These are phyloP conservation scores for Drosophila nr. perissopoda DNA, from an alignment of 2,888 invertebrate genomes.

Conservation along the genomic window DNA sequence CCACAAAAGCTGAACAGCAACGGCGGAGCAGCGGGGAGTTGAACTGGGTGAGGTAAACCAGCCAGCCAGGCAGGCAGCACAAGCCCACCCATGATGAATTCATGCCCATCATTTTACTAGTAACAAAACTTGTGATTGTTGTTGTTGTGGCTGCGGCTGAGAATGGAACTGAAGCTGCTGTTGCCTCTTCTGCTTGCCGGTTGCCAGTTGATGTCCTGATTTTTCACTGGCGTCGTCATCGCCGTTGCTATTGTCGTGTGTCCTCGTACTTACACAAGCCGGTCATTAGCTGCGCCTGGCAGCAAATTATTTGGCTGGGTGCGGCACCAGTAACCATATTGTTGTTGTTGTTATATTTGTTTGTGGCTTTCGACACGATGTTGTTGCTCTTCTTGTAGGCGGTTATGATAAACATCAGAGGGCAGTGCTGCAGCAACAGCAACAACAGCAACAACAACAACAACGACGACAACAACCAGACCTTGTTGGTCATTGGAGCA, in stretches of 20 bases:
- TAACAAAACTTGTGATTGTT: constrained; percentile 75
- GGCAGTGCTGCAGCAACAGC: constrained; percentile 43
- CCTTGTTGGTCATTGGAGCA: constrained; percentile 46
- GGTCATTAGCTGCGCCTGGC: constrained; percentile 74
- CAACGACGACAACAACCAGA: neutral
- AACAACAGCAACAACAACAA: constrained; percentile 19
- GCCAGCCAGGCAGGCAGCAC: constrained; percentile 1
- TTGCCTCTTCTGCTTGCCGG: constrained; percentile 4
- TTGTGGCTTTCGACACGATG: constrained; percentile 6
- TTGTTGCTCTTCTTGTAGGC: constrained; percentile 56
- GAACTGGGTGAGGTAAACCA: constrained; percentile 2
- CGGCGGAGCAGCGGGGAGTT: neutral
- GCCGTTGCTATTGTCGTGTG: constrained; percentile 36
- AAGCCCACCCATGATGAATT: constrained; percentile 71
- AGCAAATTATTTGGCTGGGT: constrained; percentile 74
- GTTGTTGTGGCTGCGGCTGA: constrained; percentile 43
- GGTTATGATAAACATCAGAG: constrained; percentile 76
- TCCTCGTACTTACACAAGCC: constrained; percentile 75
- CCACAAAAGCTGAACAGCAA: constrained; percentile 40
- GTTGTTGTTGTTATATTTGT: constrained; percentile 42
- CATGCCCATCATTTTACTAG: constrained; percentile 77
- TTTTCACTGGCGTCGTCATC: constrained; percentile 57
- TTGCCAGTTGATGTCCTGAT: constrained; percentile 62
- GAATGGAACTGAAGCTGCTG: constrained; percentile 19
- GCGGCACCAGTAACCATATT: constrained; percentile 63